Conservation (phyloP, 2,797 vertebrate genomes). For the Amphiprion clarkii region DNA sequence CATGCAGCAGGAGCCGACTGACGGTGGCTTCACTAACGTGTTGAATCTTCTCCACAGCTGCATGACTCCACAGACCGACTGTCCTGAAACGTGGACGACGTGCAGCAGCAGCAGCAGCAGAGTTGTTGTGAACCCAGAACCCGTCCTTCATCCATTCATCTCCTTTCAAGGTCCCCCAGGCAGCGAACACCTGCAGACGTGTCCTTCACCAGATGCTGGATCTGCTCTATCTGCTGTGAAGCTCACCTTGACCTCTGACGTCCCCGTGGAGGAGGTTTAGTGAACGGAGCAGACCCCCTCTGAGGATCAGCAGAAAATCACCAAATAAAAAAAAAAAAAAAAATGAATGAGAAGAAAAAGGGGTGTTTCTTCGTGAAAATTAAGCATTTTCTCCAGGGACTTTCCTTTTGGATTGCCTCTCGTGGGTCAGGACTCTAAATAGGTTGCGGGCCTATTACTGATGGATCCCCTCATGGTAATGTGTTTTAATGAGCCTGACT, state of each 20-base stretch:
- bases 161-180: conserved; percentile 22
- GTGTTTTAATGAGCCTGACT: conserved; percentile 70
- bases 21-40: background rate
- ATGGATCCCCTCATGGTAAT: conserved; percentile 65
- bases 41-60: background rate
- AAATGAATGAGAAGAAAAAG: conserved; percentile 26
- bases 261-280: conserved; percentile 18
- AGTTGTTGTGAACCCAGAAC: background rate
- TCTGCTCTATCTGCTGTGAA: conserved; percentile 1
- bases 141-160: conserved; percentile 19
- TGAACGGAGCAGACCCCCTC: conserved; percentile 25
- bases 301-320: conserved; percentile 54
- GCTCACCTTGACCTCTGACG: conserved; percentile 55
- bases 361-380: conserved; percentile 58
- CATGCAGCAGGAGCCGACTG: conserved; percentile 28
- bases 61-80: background rate
- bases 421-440: conserved; percentile 65
- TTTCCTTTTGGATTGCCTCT: conserved; percentile 51
- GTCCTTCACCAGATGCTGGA: conserved; percentile 25
- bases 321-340: conserved; percentile 27
- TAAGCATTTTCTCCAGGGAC: conserved; percentile 62
- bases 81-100: background rate
- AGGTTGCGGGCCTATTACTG: conserved; percentile 70
- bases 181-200: background rate
- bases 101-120: background rate